phyloP scores from a whole-genome alignment of 2,113 vertebrate genomes.

The Parus major region DNA sequence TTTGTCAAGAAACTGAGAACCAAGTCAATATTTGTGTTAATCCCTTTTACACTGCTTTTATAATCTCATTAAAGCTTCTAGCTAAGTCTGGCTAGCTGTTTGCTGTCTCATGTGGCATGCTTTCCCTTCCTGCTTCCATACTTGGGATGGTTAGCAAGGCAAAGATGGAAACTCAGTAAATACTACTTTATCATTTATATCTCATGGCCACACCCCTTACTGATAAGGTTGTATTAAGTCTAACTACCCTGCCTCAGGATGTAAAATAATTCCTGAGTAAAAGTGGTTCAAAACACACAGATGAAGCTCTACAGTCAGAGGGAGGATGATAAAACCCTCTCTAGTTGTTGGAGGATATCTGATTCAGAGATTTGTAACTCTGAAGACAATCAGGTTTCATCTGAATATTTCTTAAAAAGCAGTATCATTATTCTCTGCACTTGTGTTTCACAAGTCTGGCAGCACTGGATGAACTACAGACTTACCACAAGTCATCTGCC shows the following conservation, averaged over 20 bases:
- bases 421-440: neutral
- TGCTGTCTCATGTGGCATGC: rapidly evolving
- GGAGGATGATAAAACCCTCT: neutral
- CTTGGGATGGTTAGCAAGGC: neutral
- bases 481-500: neutral
- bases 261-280: neutral
- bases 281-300: neutral
- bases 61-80: neutral
- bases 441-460: neutral
- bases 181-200: neutral
- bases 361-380: neutral
- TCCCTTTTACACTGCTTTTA: neutral
- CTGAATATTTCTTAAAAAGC: neutral
- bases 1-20: neutral
- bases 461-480: neutral
- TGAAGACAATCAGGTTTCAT: neutral
- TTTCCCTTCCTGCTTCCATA: neutral
- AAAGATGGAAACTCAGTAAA: neutral
- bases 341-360: neutral
- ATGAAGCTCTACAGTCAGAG: neutral
- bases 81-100: neutral
- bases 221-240: neutral
- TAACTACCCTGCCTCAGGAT: neutral
- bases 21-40: neutral
- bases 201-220: neutral